These are phyloP conservation scores for Timandra comae DNA, from an alignment of 2,888 invertebrate genomes.

Conservation along the genomic window DNA sequence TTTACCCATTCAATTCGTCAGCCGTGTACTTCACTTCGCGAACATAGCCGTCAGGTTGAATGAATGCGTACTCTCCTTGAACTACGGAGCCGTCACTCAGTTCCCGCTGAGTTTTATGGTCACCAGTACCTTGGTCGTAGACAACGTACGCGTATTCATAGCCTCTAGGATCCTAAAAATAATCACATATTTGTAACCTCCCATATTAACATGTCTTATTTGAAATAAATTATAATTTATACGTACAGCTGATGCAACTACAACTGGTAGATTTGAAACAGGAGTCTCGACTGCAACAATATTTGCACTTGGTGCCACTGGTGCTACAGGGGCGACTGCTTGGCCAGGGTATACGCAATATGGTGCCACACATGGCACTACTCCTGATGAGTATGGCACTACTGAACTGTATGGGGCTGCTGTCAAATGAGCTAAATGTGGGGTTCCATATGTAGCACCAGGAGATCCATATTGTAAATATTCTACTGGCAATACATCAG, in stretches of 20 bases:
- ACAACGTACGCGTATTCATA: slow-evolving; percentile 74
- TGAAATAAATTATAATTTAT: slow-evolving; percentile 4
- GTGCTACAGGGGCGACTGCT: slow-evolving; percentile 30
- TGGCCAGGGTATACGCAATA: slow-evolving; percentile 47
- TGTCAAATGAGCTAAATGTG: slow-evolving; percentile 41
- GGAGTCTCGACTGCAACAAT: slow-evolving; percentile 42
- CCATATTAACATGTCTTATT: background rate
- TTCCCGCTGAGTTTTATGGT: slow-evolving; percentile 71
- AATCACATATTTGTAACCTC: too few species aligned
- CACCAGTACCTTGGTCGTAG: slow-evolving; percentile 73
- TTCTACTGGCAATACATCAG: slow-evolving; percentile 33
- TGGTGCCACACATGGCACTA: slow-evolving; percentile 50
- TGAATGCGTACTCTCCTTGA: slow-evolving; percentile 69
- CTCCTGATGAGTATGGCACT: slow-evolving; percentile 31
- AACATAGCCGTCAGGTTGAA: slow-evolving; percentile 73
- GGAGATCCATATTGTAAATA: slow-evolving; percentile 49
- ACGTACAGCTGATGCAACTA: slow-evolving; percentile 45
- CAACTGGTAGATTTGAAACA: slow-evolving; percentile 39
- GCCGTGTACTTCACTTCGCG: slow-evolving; percentile 74
- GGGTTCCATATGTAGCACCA: slow-evolving; percentile 25
- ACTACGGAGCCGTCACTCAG: slow-evolving; percentile 71
- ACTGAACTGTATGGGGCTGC: slow-evolving; percentile 33
- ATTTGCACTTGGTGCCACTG: slow-evolving; percentile 33
- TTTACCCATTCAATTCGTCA: slow-evolving; percentile 68
- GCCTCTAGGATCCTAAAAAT: slow-evolving; percentile 34